Evolutionary conservation across 2,113 vertebrate genomes (phyloP).

Genomic region (Halichoeres trimaculatus): DNA sequence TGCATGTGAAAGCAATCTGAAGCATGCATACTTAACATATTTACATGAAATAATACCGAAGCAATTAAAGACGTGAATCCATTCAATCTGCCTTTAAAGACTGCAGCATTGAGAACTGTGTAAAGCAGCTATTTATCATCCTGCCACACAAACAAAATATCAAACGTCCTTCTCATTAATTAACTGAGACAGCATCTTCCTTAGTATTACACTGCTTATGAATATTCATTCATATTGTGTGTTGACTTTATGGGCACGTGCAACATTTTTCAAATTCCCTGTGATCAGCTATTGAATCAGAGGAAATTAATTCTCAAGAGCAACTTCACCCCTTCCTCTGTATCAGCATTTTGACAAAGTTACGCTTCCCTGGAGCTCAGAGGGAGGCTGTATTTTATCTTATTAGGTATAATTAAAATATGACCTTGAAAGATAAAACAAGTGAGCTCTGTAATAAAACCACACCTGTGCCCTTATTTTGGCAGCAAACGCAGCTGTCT

Average conservation of each 20-base stretch:
- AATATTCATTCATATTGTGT: constrained; percentile 46
- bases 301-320: constrained; percentile 12
- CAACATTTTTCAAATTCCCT: constrained; percentile 10
- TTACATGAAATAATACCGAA: constrained; percentile 66
- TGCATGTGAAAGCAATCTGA: neutral
- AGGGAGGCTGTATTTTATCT: constrained; percentile 33
- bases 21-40: constrained; percentile 5
- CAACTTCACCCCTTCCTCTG: constrained; percentile 13
- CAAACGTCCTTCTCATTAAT: constrained; percentile 39
- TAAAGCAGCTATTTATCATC: constrained; percentile 36
- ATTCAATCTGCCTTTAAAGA: constrained; percentile 44
- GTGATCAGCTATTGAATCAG: constrained; percentile 9
- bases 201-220: constrained; percentile 5
- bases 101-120: neutral
- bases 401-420: constrained; percentile 57
- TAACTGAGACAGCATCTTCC: constrained; percentile 9
- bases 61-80: constrained; percentile 71
- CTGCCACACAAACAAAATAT: constrained; percentile 42
- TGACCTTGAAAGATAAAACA: constrained; percentile 65
- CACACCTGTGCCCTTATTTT: constrained; percentile 21
- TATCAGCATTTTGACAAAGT: constrained; percentile 50
- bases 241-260: neutral
- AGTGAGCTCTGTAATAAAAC: constrained; percentile 19
- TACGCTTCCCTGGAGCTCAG: constrained; percentile 4
- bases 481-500: constrained; percentile 40